Conservation (phyloP, 2,113 vertebrate genomes). For the Isichthys henryi region DNA sequence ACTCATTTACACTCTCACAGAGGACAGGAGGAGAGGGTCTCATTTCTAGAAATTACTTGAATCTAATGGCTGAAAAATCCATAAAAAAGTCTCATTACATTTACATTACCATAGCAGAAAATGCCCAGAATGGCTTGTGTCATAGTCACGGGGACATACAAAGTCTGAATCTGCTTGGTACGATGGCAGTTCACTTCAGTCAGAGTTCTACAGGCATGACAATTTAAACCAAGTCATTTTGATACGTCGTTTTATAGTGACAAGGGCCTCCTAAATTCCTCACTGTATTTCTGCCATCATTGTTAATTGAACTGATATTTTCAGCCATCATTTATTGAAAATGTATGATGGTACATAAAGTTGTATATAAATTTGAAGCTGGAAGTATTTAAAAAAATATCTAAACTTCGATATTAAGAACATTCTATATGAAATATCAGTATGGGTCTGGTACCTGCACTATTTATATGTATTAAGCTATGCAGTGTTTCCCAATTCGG, state of each 20-base stretch:
- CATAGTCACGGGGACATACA: not conserved
- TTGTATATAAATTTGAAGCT: conserved; percentile 6
- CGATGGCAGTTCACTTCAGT: not conserved
- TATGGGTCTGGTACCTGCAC: conserved; percentile 18
- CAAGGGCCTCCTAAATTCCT: not conserved
- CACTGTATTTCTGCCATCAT: not conserved
- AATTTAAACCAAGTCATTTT: not conserved
- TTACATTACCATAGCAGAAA: not conserved
- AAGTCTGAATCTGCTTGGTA: not conserved
- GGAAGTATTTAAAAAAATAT: conserved; percentile 9
- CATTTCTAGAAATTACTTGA: not conserved
- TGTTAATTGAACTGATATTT: not conserved
- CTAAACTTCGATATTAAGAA: conserved; percentile 6
- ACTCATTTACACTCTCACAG: not conserved
- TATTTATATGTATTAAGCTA: conserved; percentile 15
- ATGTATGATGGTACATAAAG: not conserved
- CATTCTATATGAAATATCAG: conserved; percentile 1
- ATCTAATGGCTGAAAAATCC: not conserved
- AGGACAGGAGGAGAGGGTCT: not conserved
- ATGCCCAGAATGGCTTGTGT: not conserved
- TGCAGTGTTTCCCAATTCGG: not conserved
- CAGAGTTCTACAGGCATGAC: not conserved
- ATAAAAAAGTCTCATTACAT: not conserved
- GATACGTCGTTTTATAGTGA: not conserved
- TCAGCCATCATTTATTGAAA: not conserved